Evolutionary conservation across 1,140 invertebrate species (phyloP), one percentile per base, ranked within the genome.

Genomic region (Heliconius hewitsoni): DNA sequence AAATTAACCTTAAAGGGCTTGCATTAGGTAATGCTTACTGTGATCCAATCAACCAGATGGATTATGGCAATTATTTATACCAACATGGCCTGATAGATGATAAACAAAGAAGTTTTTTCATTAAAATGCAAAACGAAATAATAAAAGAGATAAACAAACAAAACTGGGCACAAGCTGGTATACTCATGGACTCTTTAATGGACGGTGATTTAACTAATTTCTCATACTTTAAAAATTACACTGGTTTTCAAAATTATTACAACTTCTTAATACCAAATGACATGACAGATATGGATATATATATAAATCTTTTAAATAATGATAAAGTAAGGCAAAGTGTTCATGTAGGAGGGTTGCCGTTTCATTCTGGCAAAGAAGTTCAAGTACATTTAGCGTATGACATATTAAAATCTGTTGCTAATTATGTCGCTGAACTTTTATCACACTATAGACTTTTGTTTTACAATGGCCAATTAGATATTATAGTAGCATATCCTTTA

Each of bases 381-480:
- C 85, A 85, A 79, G 9, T 88, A 23, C 80, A 85, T 81, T 84
- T 94, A 79, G 81, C 83, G n/a, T 60, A 72, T 37, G 93, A 94
- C 77, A 84, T 92, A 4, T 70, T 93, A 11, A 85, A 93, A 80
- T 93, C 93, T 23, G 91, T 93, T 1, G 88, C 91, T 30, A 78
- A 86, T 55, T 57, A 79, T 16, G 81, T 94, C 50, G 74, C 85
- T 18, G 77, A 89, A 39, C 77, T 94, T 1, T 73, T 94, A 8
- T 89, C 87, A 0, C 81, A 96, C 81, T 98, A 97, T 87, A 94
- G 95, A 90, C 95, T 97, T 3, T 84, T 97, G 50, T 95, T 97
- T 82, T 98, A 98, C 87, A 98, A 96, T 86, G 97, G 97, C 2
- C 97, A 98, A 87, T 89, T 98, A 37, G 97, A 98, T 88, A 96